Base-by-base conservation (phyloP, 2,888 invertebrate genomes). In the Thelaira solivaga region DNA sequence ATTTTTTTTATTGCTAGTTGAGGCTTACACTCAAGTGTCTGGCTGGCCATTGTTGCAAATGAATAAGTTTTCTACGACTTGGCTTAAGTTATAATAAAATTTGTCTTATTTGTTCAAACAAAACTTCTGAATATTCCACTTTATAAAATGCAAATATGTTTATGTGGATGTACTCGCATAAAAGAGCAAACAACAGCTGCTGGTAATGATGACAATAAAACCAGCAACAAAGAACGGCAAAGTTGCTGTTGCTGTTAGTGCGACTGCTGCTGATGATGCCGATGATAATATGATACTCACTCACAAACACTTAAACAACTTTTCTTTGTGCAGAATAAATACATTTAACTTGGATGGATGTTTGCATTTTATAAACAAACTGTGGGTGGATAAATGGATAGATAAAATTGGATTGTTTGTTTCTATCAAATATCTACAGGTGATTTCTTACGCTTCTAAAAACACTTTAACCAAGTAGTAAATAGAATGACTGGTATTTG, bases 341-440 rank as follows among this genome's bases (percentile, higher is more conserved):
- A 31, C 36, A 62, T 34, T 36, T 61, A 10, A n/a, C n/a, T n/a
- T n/a, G n/a, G n/a, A n/a, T n/a, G n/a, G 29, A 13, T 49, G 36
- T 59, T 57, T 69, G 47, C 57, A 16, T 39, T 47, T 36, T 20
- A 69, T 22, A 39, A 57, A 57, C 55, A 68, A 57, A 68, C 18
- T 26, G 47, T 45, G 36, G 39, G 34, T 53, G 31, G 29, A 41
- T 49, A 29, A 69, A 61, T 55, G 22, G 39, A 20, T 53, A 18
- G 26, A 62, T 53, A 43, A 55, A 55, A 47, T 68, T 53, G 64
- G 26, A 47, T 64, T 72, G 47, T 72, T 64, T 73, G 72, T 31
- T 55, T 47, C 55, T 65, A 59, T 49, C 49, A 65, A 73, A 65
- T 49, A 73, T 65, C 73, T 49, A 73, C 73, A 73, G 73, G 73